These are phyloP conservation scores for Diglossa cyanea DNA, from an alignment of 2,797 vertebrate genomes.

Conservation along the genomic window DNA sequence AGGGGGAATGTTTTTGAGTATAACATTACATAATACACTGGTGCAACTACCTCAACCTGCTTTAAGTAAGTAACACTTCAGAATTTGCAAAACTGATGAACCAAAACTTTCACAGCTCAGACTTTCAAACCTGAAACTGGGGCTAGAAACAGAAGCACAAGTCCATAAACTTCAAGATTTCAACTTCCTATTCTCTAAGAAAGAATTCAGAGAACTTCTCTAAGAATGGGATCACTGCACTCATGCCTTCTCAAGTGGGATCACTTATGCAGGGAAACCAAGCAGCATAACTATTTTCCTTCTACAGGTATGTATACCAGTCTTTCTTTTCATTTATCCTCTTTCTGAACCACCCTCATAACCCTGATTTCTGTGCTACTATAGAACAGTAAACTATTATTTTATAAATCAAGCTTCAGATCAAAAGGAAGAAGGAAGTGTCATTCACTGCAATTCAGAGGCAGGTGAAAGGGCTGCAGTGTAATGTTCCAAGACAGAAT, in stretches of 20 bases:
- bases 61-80: constrained; percentile 9
- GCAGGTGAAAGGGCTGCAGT: background rate
- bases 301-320: background rate
- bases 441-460: background rate
- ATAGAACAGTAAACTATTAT: background rate
- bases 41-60: background rate
- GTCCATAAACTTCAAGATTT: background rate
- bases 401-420: constrained; percentile 32
- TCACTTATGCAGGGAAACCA: background rate
- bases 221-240: background rate
- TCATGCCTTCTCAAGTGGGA: background rate
- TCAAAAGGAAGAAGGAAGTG: background rate
- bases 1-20: background rate
- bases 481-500: background rate
- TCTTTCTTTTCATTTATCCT: background rate
- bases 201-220: background rate
- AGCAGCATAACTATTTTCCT: background rate
- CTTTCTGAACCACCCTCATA: background rate
- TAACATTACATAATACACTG: background rate
- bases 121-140: constrained; percentile 1
- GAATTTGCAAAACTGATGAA: background rate
- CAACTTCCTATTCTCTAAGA: background rate
- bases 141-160: constrained; percentile 28
- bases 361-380: background rate
- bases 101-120: constrained; percentile 42